Conservation (phyloP, 2,113 vertebrate genomes). For the Girardinichthys multiradiatus region DNA sequence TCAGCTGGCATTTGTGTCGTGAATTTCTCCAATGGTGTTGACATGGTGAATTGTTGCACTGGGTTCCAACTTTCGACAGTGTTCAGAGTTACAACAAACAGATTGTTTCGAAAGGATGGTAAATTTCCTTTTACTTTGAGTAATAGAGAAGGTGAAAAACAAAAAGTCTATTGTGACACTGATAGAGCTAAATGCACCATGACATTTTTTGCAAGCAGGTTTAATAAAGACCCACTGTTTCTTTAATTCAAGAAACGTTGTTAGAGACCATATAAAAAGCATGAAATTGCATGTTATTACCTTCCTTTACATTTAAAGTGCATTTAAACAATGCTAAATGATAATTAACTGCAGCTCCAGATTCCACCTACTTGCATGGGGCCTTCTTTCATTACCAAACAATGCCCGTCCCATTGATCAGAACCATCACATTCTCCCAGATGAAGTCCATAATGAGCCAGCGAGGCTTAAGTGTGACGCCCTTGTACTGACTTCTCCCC, state of each 20-base stretch:
- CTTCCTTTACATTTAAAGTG: conserved; percentile 31
- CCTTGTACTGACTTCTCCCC: conserved; percentile 39
- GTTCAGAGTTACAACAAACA: background rate
- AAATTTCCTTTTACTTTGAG: background rate
- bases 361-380: conserved; percentile 42
- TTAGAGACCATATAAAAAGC: conserved; percentile 6
- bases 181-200: conserved; percentile 58
- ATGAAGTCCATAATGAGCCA: conserved; percentile 40
- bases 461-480: conserved; percentile 44
- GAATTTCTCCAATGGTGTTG: conserved; percentile 3
- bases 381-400: conserved; percentile 41
- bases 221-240: conserved; percentile 46
- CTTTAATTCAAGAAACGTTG: conserved; percentile 46
- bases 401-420: conserved; percentile 29
- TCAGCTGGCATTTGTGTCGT: background rate
- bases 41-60: background rate
- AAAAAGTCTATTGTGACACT: conserved; percentile 33
- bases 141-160: conserved; percentile 15
- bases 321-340: conserved; percentile 46
- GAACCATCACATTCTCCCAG: conserved; percentile 27
- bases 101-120: background rate
- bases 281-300: conserved; percentile 16
- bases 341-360: conserved; percentile 41
- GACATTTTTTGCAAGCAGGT: conserved; percentile 2
- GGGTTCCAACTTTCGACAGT: background rate